Conservation (phyloP, 1,140 invertebrate genomes). For the Drosophila eugracilis region DNA sequence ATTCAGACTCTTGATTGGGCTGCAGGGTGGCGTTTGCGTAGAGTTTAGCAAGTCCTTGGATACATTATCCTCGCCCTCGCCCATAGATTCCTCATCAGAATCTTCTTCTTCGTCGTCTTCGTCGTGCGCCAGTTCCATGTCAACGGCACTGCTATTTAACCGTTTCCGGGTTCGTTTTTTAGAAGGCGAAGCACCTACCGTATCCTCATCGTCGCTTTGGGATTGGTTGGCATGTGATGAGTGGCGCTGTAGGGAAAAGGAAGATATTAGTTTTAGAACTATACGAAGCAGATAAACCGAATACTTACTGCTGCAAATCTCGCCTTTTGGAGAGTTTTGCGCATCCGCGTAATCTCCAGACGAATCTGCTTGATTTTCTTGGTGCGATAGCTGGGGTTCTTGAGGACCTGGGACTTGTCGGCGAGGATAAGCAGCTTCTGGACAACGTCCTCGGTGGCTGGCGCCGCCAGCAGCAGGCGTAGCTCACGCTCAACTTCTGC, state of each 20-base stretch:
- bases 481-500: constrained; percentile 86
- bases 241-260: constrained; percentile 32
- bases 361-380: constrained; percentile 86
- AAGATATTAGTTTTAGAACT: not conserved
- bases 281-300: not conserved
- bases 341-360: constrained; percentile 85
- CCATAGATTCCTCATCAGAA: constrained; percentile 84
- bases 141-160: constrained; percentile 77
- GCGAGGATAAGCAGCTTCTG: constrained; percentile 86
- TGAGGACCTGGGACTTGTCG: constrained; percentile 86
- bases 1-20: constrained; percentile 79
- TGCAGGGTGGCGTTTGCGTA: constrained; percentile 80
- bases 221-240: constrained; percentile 38
- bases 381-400: constrained; percentile 85
- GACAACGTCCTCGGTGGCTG: constrained; percentile 85
- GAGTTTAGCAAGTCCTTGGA: constrained; percentile 66
- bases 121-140: constrained; percentile 69
- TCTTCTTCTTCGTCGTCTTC: constrained; percentile 77
- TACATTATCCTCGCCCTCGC: constrained; percentile 62
- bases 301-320: constrained; percentile 68
- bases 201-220: constrained; percentile 65
- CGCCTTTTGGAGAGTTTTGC: constrained; percentile 74
- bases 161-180: constrained; percentile 69
- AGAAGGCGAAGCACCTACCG: constrained; percentile 26
- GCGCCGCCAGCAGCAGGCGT: constrained; percentile 80